These are phyloP conservation scores for Sinodicranocentrus sp. DNA, from an alignment of 2,888 invertebrate genomes.

Conservation along the genomic window DNA sequence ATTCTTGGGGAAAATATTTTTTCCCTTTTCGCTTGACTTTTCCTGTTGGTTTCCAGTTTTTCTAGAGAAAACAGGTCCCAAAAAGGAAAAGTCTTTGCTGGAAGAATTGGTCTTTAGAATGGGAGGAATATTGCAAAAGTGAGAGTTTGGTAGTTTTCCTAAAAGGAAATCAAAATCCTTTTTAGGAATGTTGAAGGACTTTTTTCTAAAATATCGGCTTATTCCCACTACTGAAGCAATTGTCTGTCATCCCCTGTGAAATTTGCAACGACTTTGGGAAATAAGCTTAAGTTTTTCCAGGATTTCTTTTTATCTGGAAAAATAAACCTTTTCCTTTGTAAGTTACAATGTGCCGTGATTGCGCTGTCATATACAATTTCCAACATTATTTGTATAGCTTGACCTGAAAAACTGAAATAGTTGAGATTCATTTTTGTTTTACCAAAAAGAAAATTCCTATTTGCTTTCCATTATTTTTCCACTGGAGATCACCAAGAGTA, in stretches of 20 bases:
- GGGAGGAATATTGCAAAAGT: constrained; percentile 7
- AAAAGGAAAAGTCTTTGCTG: neutral
- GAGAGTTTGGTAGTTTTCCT: no score
- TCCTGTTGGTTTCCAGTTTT: neutral
- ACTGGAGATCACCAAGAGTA: no score
- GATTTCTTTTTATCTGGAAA: neutral
- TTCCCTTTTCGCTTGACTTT: neutral
- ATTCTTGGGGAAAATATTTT: neutral
- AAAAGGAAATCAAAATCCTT: no score
- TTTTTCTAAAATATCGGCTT: no score
- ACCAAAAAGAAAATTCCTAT: no score
- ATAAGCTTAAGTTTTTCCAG: neutral
- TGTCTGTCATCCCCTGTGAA: constrained; percentile 12
- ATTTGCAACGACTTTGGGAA: constrained; percentile 23
- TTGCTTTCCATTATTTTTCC: neutral
- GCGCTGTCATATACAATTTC: neutral
- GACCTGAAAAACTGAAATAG: no score
- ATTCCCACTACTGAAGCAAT: no score
- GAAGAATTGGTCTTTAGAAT: neutral
- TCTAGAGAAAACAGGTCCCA: neutral
- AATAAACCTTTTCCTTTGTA: neutral
- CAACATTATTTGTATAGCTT: no score
- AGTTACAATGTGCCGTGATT: constrained; percentile 1
- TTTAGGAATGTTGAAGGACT: no score
- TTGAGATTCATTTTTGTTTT: no score